Base-by-base conservation (phyloP, 2,113 vertebrate genomes). In the Coracopsis vasa region DNA sequence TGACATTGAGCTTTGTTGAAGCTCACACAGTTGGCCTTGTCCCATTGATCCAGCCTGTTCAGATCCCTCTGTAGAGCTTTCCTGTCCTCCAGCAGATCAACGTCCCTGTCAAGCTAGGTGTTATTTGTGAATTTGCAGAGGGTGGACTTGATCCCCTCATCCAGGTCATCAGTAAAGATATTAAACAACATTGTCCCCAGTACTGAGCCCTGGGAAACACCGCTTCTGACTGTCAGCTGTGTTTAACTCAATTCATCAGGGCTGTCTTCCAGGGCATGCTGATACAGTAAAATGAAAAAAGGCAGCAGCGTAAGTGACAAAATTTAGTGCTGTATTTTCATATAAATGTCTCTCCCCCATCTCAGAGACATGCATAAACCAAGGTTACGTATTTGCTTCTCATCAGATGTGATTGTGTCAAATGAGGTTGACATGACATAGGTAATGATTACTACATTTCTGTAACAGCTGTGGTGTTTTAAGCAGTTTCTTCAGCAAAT, bases 361-460 rank as follows among this genome's bases (percentile, higher is more conserved):
- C 48, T 69, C 19, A 0, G 3, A 35, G 27, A 28, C 6, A 0
- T 6, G 14, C 6, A 5, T 37, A 42, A 85, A 65, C 41, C 53
- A 23, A 20, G n/a, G 15, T 56, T 35, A 7, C 18, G 5, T 7
- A 12, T 66, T 45, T 62, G 37, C 41, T 61, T 44, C 58, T 67
- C 0, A 1, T 72, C 33, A 11, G 51, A 35, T 16, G 13, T 4
- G 3, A 6, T 53, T 69, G 18, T 79, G 73, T 53, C 0, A 0
- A 19, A 74, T 33, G 29, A 31, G 25, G 20, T 24, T 81, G 75
- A 44, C 3, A 0, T 35, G 25, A 3, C 39, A 6, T 4, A 15
- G 24, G 23, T 69, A 42, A 42, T 6, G 5, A 16, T 7, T 39
- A 13, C 35, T 11, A 6, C 8, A 3, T 29, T 58, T 82, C n/a